Percentiles rank a stretch among this genome's conserved stretches.
Evolutionary conservation across 2,888 invertebrate genomes (phyloP).

Genomic region (Troides helena): DNA sequence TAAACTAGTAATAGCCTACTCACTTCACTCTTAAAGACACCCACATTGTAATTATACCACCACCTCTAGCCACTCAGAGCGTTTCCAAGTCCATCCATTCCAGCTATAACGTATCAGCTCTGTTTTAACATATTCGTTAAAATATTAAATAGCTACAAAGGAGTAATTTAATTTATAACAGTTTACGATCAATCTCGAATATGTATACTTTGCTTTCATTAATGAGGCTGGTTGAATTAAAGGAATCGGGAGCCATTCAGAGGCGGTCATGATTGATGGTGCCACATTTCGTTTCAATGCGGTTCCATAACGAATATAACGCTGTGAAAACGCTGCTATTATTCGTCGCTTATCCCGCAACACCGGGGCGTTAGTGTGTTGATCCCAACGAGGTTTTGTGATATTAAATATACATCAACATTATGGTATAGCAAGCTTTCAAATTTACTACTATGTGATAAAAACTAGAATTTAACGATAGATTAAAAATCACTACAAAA

Average conservation of each 20-base stretch:
- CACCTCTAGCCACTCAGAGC: no score
- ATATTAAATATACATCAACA: conserved; percentile 36
- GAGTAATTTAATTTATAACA: no score
- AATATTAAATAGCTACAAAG: no score
- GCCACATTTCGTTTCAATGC: conserved; percentile 46
- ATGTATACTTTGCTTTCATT: conserved; percentile 16
- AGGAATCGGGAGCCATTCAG: conserved; percentile 12
- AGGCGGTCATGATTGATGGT: conserved; percentile 54
- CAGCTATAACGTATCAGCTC: no score
- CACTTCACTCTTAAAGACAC: no score
- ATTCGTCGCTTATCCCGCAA: conserved; percentile 56
- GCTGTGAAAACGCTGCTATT: conserved; percentile 57
- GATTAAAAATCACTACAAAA: no score
- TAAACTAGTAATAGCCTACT: no score
- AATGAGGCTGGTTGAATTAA: conserved; percentile 32
- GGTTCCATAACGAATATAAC: conserved; percentile 32
- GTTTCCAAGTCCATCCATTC: no score
- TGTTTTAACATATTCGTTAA: no score
- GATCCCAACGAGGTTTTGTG: conserved; percentile 27
- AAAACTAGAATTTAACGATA: neutral
- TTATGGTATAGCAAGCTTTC: neutral
- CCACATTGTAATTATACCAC: no score
- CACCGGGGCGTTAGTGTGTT: conserved; percentile 21
- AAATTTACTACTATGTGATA: conserved; percentile 4
- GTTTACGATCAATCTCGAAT: neutral